Percentiles rank a stretch among this genome's conserved stretches.
These are phyloP conservation scores for Paraplagusia blochii DNA, from an alignment of 2,113 vertebrate species.

Conservation along the genomic window DNA sequence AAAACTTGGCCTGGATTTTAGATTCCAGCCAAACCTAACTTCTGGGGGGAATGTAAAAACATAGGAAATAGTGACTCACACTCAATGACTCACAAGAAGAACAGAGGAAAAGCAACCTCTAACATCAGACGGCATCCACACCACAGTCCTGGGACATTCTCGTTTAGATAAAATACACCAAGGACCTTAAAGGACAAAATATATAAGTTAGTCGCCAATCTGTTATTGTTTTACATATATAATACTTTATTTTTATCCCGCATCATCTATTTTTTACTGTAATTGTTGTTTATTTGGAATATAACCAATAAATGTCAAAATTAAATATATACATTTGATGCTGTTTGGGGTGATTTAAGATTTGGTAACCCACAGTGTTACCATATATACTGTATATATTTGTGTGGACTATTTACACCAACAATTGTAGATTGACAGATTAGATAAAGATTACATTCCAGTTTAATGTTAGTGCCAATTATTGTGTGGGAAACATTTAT, in stretches of 20 bases:
- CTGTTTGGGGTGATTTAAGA: no score
- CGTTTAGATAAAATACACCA: neutral
- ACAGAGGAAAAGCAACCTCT: conserved; percentile 28
- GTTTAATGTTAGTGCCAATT: no score
- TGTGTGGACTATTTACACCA: no score
- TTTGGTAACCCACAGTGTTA: no score
- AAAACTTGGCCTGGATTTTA: neutral
- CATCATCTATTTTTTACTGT: neutral
- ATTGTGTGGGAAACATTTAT: no score
- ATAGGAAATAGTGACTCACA: conserved; percentile 15
- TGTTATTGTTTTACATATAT: neutral
- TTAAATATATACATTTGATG: no score
- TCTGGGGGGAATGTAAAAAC: conserved; percentile 6
- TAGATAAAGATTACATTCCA: no score
- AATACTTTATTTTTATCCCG: neutral
- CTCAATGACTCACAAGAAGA: conserved; percentile 1
- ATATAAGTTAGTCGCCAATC: neutral
- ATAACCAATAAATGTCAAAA: neutral
- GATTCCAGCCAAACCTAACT: neutral
- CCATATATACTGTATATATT: no score
- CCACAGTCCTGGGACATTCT: no score
- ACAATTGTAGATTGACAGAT: no score
- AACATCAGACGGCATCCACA: conserved; percentile 21
- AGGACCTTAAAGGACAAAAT: conserved; percentile 1
- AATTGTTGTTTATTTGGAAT: neutral